Base-by-base conservation (phyloP, 2,797 vertebrate genomes). In the Columba guinea region DNA sequence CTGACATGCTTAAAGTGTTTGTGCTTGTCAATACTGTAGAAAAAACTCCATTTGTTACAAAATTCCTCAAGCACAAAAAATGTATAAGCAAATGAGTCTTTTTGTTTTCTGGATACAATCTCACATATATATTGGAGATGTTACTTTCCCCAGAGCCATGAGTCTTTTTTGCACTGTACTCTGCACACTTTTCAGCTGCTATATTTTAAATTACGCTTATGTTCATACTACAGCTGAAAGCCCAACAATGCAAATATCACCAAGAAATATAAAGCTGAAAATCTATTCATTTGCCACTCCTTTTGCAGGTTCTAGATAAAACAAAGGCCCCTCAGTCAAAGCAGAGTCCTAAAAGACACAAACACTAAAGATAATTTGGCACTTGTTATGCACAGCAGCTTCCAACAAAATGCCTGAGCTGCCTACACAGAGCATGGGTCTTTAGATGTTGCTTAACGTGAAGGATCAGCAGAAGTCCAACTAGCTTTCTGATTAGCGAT, bases 341-440 rank as follows among this genome's bases (percentile, higher is more conserved):
- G 17, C 13, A 64, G 75, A 89, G 11, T 35, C 11, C 5, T 74
- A 39, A 62, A 79, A 70, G 18, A 39, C 35, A n/a, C 44, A 81
- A 77, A 56, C 0, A 1, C 8, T 30, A 28, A 19, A 58, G 37
- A 11, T 13, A 64, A 35, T 56, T 91, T 68, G 19, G 13, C 18
- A 16, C 18, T 46, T 48, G 4, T 2, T 64, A 9, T 16, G 11
- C 6, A 32, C 6, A 2, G 0, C 28, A 73, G 6, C 10, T 76
- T 78, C 59, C 51, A 65, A 24, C 10, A 63, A 55, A 77, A 77
- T 16, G 5, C 24, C n/a, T 60, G 22, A 63, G 12, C 46, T 85
- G 13, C 32, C n/a, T 55, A 30, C 48, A 46, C 16, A 52, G 48
- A 58, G 7, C 34, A 44, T 6, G 10, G 20, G 17, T 44, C 48